phyloP scores from a whole-genome alignment of 1,140 invertebrate genomes.

The Gryllus bimaculatus region DNA sequence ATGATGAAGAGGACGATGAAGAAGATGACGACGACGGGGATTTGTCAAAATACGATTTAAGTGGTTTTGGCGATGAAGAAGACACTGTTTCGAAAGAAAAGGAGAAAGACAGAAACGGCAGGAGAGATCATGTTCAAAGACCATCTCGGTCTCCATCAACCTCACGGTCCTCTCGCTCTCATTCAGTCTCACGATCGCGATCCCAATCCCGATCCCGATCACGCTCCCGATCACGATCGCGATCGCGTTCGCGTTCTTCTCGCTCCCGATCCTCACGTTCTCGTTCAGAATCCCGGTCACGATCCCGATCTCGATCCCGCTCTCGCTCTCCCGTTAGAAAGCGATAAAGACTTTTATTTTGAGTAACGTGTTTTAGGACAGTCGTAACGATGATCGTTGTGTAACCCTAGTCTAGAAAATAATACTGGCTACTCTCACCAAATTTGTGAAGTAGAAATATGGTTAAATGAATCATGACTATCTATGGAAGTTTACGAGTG shows the following conservation, averaged over 20 bases:
- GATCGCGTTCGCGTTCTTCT: neutral
- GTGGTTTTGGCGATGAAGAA: slow-evolving; percentile 53
- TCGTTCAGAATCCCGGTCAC: slow-evolving; percentile 16
- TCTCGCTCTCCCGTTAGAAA: neutral
- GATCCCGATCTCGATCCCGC: slow-evolving; percentile 4
- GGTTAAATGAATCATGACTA: no score
- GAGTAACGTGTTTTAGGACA: neutral
- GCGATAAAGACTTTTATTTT: neutral
- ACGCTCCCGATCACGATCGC: slow-evolving; percentile 5
- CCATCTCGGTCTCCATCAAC: neutral
- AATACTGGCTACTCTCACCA: neutral
- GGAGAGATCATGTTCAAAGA: neutral
- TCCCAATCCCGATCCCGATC: slow-evolving; percentile 16
- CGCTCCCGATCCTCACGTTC: slow-evolving; percentile 1
- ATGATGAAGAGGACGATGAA: slow-evolving; percentile 17
- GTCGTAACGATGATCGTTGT: neutral
- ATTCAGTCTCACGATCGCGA: slow-evolving; percentile 9
- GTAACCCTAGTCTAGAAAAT: neutral
- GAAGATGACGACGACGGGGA: slow-evolving; percentile 54
- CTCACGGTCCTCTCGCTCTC: neutral
- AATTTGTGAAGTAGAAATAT: no score
- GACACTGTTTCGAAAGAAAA: slow-evolving; percentile 2
- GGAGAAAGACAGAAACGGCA: slow-evolving; percentile 12
- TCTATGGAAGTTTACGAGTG: no score
- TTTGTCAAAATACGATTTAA: slow-evolving; percentile 73